phyloP scores from a whole-genome alignment of 2,888 invertebrate genomes.

The Brachylomia viminalis region DNA sequence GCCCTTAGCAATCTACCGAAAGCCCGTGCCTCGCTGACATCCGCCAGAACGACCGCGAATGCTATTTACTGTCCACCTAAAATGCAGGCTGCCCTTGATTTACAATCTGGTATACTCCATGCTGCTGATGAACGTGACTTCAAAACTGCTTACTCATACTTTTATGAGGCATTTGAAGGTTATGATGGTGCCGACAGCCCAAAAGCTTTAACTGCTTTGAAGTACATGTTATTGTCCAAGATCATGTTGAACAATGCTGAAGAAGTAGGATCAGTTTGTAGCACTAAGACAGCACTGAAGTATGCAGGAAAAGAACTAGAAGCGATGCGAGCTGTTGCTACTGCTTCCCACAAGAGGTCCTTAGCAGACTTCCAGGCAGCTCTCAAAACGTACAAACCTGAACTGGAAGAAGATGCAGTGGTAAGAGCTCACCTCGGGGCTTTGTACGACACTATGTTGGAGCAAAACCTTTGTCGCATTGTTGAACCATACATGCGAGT shows the following conservation, averaged over 20 bases:
- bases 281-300: constrained; percentile 99
- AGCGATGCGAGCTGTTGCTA: constrained; percentile 99
- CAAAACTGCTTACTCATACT: constrained; percentile 99
- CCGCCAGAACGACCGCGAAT: constrained; percentile 99
- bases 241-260: constrained; percentile 99
- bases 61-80: constrained; percentile 99
- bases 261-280: constrained; percentile 98
- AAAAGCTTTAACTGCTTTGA: constrained; percentile 98
- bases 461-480: constrained; percentile 99
- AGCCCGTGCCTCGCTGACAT: constrained; percentile 98
- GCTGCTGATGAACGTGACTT: constrained; percentile 99
- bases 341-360: constrained; percentile 98
- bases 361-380: constrained; percentile 98
- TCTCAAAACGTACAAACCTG: constrained; percentile 95
- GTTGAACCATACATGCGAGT: constrained; percentile 99
- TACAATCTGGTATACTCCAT: constrained; percentile 99
- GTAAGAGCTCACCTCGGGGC: constrained; percentile 99
- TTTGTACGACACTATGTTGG: constrained; percentile 99
- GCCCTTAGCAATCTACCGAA: constrained; percentile 99
- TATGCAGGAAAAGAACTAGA: constrained; percentile 98
- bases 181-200: constrained; percentile 98
- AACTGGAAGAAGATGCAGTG: constrained; percentile 98
- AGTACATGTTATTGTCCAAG: constrained; percentile 99
- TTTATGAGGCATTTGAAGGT: constrained; percentile 99
- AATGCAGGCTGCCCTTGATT: constrained; percentile 98